Evolutionary conservation across 2,888 invertebrate genomes (phyloP).

Genomic region (Nymphalis polychloros): DNA sequence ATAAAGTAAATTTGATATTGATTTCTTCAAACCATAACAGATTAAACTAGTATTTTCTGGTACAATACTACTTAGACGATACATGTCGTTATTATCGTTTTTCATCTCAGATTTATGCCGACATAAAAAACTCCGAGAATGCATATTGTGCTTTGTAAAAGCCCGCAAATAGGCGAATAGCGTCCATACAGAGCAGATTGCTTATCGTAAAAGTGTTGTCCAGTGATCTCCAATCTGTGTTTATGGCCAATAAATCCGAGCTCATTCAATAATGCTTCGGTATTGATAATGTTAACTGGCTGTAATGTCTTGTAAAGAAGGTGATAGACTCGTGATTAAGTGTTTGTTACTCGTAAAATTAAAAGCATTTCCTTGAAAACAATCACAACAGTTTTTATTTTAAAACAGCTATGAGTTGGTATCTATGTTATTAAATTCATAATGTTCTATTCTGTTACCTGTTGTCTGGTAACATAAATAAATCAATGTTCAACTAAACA

Average conservation of each 20-base stretch:
- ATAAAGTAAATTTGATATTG: too few relatives aligned
- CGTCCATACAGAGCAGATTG: conserved; percentile 67
- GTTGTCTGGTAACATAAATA: too few relatives aligned
- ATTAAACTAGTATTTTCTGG: conserved; percentile 43
- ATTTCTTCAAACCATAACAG: conserved; percentile 12
- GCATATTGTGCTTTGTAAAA: conserved; percentile 69
- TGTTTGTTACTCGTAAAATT: conserved; percentile 2
- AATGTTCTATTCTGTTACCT: too few relatives aligned
- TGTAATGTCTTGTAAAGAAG: conserved; percentile 50
- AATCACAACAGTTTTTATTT: too few relatives aligned
- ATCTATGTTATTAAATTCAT: too few relatives aligned
- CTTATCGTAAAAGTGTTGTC: conserved; percentile 75
- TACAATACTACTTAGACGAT: conserved; percentile 49
- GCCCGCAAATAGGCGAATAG: conserved; percentile 57
- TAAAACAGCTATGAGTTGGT: too few relatives aligned
- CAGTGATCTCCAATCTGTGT: conserved; percentile 77
- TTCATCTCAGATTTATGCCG: conserved; percentile 70
- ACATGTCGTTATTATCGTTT: conserved; percentile 55
- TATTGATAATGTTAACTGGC: conserved; percentile 72
- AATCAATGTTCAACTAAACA: too few relatives aligned
- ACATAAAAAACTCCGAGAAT: conserved; percentile 73
- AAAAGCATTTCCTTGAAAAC: not conserved
- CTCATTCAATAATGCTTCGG: conserved; percentile 70
- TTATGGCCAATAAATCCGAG: conserved; percentile 68
- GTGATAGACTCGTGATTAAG: conserved; percentile 28